Evolutionary conservation across 1,140 invertebrate genomes (phyloP).

Genomic region (Procambarus clarkii): DNA sequence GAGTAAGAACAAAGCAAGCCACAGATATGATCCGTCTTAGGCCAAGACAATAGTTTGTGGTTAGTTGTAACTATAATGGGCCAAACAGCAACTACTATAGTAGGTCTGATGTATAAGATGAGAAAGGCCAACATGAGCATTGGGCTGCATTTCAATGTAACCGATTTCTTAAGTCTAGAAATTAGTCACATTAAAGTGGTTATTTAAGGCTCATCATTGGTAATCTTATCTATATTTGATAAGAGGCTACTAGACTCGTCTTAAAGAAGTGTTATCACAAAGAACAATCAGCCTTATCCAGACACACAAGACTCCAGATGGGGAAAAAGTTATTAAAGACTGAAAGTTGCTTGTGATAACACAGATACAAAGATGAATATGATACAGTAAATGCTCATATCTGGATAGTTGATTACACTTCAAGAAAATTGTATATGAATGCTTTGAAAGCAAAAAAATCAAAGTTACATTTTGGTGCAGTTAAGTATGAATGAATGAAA

Average conservation of each 20-base stretch:
- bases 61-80: conserved; percentile 9
- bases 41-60: conserved; percentile 11
- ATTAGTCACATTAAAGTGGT: not conserved
- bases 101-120: conserved; percentile 23
- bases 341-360: conserved; percentile 40
- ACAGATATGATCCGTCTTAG: conserved; percentile 3
- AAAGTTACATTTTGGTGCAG: conserved; percentile 15
- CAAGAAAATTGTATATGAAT: conserved; percentile 13
- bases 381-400: conserved; percentile 35
- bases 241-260: conserved; percentile 33
- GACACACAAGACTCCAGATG: not conserved
- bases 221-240: conserved; percentile 6
- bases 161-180: not conserved
- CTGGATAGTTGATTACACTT: conserved; percentile 31
- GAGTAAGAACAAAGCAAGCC: conserved; percentile 16
- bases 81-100: not conserved
- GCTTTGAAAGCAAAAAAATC: conserved; percentile 3
- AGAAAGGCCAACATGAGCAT: not conserved
- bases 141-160: not conserved
- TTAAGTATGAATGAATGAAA: conserved; percentile 41
- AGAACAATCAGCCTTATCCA: conserved; percentile 1
- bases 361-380: conserved; percentile 43
- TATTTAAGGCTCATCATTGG: not conserved
- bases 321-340: not conserved
- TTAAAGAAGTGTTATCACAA: conserved; percentile 19